Percentiles rank a stretch among this genome's conserved stretches.
Conservation (phyloP, 2,888 invertebrate species). For the Marronus borbonicus region DNA sequence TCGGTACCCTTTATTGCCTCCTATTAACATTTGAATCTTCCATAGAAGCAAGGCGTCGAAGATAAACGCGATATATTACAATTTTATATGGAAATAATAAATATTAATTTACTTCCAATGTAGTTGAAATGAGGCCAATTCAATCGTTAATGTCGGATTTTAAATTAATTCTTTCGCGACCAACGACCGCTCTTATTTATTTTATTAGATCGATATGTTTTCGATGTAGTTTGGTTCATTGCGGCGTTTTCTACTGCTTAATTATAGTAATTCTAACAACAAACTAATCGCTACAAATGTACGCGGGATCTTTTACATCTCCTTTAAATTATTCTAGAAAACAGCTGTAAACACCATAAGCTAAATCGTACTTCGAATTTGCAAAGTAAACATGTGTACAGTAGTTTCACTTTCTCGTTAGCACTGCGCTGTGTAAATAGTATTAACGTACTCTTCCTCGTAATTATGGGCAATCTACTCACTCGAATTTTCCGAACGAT, state of each 20-base stretch:
- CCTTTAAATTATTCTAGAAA: too few relatives aligned
- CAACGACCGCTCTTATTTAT: constrained; percentile 7
- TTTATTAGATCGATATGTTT: not conserved
- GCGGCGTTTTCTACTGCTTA: too few relatives aligned
- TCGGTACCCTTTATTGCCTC: too few relatives aligned
- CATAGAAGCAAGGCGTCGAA: too few relatives aligned
- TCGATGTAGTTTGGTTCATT: too few relatives aligned
- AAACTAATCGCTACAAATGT: too few relatives aligned
- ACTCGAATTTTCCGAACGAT: constrained; percentile 58
- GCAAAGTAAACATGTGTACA: not conserved
- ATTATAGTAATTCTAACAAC: too few relatives aligned
- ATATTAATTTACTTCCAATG: constrained; percentile 8
- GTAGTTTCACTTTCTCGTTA: constrained; percentile 3
- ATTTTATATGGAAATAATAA: not conserved
- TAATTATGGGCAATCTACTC: constrained; percentile 36
- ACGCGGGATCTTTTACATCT: too few relatives aligned
- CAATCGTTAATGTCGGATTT: constrained; percentile 20
- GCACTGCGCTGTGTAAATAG: not conserved
- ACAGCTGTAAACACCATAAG: too few relatives aligned
- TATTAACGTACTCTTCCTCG: not conserved
- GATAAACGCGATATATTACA: too few relatives aligned
- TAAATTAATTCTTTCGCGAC: constrained; percentile 16
- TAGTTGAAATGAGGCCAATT: constrained; percentile 17
- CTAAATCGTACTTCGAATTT: not conserved
- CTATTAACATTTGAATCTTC: too few relatives aligned